Conservation (phyloP, 1,140 invertebrate genomes). For the Pectinophora gossypiella region DNA sequence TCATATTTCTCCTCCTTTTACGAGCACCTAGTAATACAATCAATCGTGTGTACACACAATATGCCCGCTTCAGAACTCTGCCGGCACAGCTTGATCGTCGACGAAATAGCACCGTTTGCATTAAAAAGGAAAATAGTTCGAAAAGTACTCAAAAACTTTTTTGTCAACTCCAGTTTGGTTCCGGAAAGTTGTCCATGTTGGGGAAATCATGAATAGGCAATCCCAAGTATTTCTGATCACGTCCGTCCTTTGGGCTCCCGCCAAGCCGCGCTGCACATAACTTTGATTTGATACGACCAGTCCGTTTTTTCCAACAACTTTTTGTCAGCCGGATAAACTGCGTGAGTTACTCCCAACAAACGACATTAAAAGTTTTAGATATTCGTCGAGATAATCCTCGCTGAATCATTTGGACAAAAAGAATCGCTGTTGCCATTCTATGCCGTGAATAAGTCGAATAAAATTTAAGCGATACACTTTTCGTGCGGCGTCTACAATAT, state of each 20-base stretch:
- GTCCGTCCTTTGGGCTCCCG: constrained; percentile 41
- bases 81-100: neutral
- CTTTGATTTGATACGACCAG: constrained; percentile 29
- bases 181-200: constrained; percentile 31
- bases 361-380: neutral
- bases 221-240: constrained; percentile 54
- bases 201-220: constrained; percentile 51
- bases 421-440: too few species aligned
- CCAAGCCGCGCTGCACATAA: constrained; percentile 33
- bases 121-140: constrained; percentile 12
- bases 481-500: neutral
- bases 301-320: neutral
- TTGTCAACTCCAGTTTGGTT: constrained; percentile 14
- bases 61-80: too few species aligned
- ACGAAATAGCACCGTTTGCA: constrained; percentile 8
- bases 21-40: neutral
- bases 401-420: too few species aligned
- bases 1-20: neutral
- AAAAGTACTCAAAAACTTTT: constrained; percentile 20
- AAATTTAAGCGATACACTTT: neutral
- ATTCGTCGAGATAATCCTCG: neutral
- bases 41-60: too few species aligned
- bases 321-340: constrained; percentile 1
- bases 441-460: neutral
- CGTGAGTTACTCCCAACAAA: neutral